Base-by-base conservation (phyloP, 2,888 invertebrate species). In the Cephus pulcher region DNA sequence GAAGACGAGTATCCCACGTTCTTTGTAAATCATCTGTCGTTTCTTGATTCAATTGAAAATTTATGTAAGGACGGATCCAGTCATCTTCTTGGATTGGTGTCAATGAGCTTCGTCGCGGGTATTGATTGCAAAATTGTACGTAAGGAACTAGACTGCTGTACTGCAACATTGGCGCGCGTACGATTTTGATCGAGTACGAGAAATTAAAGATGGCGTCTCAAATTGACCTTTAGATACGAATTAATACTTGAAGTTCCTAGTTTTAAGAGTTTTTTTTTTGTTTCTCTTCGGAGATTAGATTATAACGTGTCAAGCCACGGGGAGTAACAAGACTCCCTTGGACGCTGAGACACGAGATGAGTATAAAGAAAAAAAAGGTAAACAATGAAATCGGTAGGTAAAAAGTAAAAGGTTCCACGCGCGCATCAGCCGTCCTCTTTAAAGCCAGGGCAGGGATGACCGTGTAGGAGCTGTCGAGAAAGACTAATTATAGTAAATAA, bases 201-300 rank as follows among this genome's bases (percentile, higher is more conserved):
- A 56, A 56, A 56, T 56, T 56, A 23, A 23, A 23, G 56, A 56
- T 56, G 23, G 56, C 56, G 23, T 23, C 56, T 56, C 56, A 23
- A 56, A 56, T 56, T 56, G 56, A 56, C 56, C 9, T 56, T 56
- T 56, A 56, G 56, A 56, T 56, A 56, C 56, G 56, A 56, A 56
- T 56, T 56, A 74, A 74, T 40, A 56, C 34, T 78, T 70, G 75
- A 40, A 78, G 78, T 78, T 78, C 78, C 78, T 78, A 75, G 78
- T 71, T 71, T 78, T 76, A 78, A 70, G 70, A 40, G 40, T 15
- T 56, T 56, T 56, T 56, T 56, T 40, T 56, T 56, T 30, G 30
- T 1, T 30, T 30, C 56, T 23, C 40, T 23, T 56, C 56, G 9
- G 56, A 56, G 56, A 56, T 56, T 56, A 56, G 56, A 56, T 56